A percentile compares a stretch with the other conserved stretches of the same genome.
Evolutionary conservation across 2,113 vertebrate species (phyloP).

Genomic region (Orcinus orca): DNA sequence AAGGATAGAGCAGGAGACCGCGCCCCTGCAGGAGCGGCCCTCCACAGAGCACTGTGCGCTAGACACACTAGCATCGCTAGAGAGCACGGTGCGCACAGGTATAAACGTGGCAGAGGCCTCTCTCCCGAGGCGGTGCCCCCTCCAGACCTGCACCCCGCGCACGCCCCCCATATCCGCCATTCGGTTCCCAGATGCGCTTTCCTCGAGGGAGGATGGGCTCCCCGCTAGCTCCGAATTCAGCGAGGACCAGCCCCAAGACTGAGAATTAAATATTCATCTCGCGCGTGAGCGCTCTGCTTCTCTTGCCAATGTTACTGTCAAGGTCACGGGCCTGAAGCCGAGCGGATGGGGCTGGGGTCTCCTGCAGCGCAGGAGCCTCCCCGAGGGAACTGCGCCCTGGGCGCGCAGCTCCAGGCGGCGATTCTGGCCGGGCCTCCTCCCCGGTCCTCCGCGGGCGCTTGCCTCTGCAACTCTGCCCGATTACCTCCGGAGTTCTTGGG

Average conservation of each 20-base stretch:
- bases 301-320: slow-evolving; percentile 80
- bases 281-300: background rate
- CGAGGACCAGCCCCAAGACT: background rate
- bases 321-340: slow-evolving; percentile 79
- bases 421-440: background rate
- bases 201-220: background rate
- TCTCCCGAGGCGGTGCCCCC: background rate
- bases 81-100: background rate
- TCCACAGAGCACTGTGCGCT: fast-evolving
- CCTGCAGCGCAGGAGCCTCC: background rate
- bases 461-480: background rate
- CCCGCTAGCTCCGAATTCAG: background rate
- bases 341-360: background rate
- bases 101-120: background rate
- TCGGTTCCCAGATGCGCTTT: background rate
- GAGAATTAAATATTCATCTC: background rate
- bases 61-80: background rate
- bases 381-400: background rate
- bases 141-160: background rate
- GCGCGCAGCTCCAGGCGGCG: background rate
- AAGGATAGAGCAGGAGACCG: background rate
- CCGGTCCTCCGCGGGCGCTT: background rate
- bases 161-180: background rate
- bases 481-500: slow-evolving; percentile 44
- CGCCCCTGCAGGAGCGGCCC: background rate